Evolutionary conservation across 2,888 invertebrate genomes (phyloP).

Genomic region (Drosophila recens): DNA sequence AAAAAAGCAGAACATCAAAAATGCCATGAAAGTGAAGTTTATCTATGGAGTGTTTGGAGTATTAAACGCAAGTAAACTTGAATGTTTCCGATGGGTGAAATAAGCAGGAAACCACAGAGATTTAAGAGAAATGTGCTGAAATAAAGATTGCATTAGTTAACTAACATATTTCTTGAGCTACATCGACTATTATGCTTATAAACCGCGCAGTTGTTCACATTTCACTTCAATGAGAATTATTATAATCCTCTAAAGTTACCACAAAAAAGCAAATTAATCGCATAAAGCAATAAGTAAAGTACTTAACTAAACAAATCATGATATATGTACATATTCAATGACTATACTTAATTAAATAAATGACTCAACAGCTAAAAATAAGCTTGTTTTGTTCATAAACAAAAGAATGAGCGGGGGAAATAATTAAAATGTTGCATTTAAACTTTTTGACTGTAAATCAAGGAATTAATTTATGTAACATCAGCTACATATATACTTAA

Average conservation of each 20-base stretch:
- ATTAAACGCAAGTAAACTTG: background rate
- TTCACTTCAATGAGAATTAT: background rate
- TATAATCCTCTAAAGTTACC: background rate
- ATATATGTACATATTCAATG: background rate
- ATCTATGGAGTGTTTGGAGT: conserved; percentile 3
- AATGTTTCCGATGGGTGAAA: conserved; percentile 9
- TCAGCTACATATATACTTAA: background rate
- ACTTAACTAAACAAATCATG: background rate
- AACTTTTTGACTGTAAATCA: background rate
- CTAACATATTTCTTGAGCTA: background rate
- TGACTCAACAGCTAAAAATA: background rate
- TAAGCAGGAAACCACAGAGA: background rate
- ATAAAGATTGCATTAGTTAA: background rate
- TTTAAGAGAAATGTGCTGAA: background rate
- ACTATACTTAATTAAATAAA: conserved; percentile 3
- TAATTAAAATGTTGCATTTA: background rate
- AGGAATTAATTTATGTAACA: background rate
- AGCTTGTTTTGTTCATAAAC: background rate
- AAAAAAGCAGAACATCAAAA: conserved; percentile 1
- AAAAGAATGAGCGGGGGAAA: background rate
- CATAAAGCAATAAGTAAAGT: background rate
- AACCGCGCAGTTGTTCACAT: background rate
- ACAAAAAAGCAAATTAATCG: background rate
- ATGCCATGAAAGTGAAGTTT: conserved; percentile 5
- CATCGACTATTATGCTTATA: background rate